Evolutionary conservation across 2,888 invertebrate species (phyloP).

Genomic region (Sinodicranocentrus sp.): DNA sequence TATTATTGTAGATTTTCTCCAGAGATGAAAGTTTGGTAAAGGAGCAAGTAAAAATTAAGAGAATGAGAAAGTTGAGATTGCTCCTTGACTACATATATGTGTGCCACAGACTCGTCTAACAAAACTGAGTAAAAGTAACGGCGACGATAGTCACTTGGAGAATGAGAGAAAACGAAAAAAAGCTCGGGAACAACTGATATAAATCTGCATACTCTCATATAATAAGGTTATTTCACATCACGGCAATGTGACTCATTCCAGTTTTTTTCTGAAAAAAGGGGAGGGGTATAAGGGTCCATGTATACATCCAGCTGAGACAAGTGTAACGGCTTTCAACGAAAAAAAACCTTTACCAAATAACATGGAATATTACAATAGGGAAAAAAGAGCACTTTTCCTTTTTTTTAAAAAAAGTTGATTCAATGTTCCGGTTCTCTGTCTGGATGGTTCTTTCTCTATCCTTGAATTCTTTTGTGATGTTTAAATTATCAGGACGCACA

Average conservation of each 20-base stretch:
- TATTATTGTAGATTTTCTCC: slow-evolving; percentile 61
- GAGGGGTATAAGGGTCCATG: slow-evolving; percentile 31
- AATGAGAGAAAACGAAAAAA: slow-evolving; percentile 25
- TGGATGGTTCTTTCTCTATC: slow-evolving; percentile 24
- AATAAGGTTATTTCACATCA: slow-evolving; percentile 36
- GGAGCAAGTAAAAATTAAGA: slow-evolving; percentile 72
- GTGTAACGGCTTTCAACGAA: not conserved
- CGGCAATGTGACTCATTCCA: slow-evolving; percentile 26
- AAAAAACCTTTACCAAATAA: not conserved
- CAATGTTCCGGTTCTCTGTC: not conserved
- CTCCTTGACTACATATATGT: too few relatives aligned
- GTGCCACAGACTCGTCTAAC: slow-evolving; percentile 18
- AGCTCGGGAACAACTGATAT: slow-evolving; percentile 41
- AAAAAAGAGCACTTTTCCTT: not conserved
- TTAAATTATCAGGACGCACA: slow-evolving; percentile 51
- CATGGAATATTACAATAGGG: not conserved
- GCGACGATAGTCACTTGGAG: slow-evolving; percentile 22
- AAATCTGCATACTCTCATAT: slow-evolving; percentile 47
- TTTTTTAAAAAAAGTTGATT: not conserved
- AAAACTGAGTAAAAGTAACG: slow-evolving; percentile 14
- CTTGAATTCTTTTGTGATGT: slow-evolving; percentile 52
- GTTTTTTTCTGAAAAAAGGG: slow-evolving; percentile 17
- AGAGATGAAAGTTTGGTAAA: slow-evolving; percentile 67
- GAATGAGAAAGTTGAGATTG: slow-evolving; percentile 70
- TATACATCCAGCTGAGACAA: not conserved